Conservation (phyloP, 2,113 vertebrate genomes). For the Lonchura striata region DNA sequence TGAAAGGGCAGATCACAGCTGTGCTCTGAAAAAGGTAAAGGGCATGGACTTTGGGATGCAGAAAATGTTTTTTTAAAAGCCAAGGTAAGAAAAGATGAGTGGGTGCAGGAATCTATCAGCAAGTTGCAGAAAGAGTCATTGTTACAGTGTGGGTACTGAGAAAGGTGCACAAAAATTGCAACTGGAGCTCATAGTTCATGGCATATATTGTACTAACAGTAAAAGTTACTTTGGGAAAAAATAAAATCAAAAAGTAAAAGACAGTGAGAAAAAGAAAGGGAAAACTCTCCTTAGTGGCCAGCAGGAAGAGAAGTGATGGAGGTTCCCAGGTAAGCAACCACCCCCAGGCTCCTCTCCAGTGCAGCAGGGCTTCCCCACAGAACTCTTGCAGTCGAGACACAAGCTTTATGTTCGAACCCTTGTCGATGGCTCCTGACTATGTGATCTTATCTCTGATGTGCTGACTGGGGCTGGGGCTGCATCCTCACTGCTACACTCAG, state of each 20-base stretch:
- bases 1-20: background rate
- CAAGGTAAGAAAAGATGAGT: background rate
- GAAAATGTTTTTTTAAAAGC: background rate
- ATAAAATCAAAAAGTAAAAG: background rate
- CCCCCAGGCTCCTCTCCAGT: background rate
- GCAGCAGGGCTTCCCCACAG: background rate
- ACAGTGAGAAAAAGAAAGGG: background rate
- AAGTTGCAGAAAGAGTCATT: background rate
- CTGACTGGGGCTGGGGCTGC: background rate
- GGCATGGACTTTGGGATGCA: background rate
- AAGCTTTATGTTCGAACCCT: background rate
- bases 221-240: background rate
- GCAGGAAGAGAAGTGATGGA: background rate
- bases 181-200: background rate
- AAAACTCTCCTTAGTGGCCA: background rate
- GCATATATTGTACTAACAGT: background rate
- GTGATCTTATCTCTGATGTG: accelerated
- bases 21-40: background rate
- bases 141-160: background rate
- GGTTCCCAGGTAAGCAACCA: background rate
- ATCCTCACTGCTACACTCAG: background rate
- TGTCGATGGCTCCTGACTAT: background rate
- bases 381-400: background rate
- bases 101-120: background rate
- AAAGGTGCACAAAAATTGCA: background rate